phyloP scores from a whole-genome alignment of 2,797 vertebrate species.

The Sparidentex hasta region DNA sequence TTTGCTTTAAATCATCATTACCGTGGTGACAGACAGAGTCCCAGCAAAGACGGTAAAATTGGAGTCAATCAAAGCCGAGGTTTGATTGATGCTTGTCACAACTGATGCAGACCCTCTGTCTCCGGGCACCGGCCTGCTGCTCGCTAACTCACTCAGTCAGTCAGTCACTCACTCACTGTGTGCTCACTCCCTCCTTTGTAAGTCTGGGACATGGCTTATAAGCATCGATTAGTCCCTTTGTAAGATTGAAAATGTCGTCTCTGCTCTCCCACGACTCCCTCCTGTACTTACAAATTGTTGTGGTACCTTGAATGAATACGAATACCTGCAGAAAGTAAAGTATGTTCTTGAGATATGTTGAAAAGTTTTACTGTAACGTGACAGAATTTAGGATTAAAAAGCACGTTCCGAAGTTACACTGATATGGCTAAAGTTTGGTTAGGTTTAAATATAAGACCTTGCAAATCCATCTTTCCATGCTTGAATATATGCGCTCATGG shows the following conservation, averaged over 20 bases:
- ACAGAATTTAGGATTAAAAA: neutral
- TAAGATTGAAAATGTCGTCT: conserved; percentile 14
- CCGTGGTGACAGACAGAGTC: conserved; percentile 57
- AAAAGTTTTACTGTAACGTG: neutral
- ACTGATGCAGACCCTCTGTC: conserved; percentile 53
- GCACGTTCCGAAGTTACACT: neutral
- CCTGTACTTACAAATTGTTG: neutral
- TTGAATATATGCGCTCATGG: no score
- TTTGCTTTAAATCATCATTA: conserved; percentile 73
- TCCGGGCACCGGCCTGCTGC: conserved; percentile 35
- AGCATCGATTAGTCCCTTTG: conserved; percentile 51
- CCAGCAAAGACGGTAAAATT: conserved; percentile 41
- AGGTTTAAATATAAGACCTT: neutral
- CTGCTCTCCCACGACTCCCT: conserved; percentile 1
- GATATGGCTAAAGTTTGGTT: neutral
- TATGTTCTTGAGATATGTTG: neutral
- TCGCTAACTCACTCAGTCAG: conserved; percentile 4
- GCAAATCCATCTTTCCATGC: no score
- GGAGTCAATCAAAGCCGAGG: conserved; percentile 70
- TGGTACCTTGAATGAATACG: neutral
- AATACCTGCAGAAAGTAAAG: neutral
- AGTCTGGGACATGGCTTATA: conserved; percentile 43
- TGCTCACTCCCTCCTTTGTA: conserved; percentile 37
- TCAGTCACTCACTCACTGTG: conserved; percentile 21
- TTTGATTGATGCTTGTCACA: conserved; percentile 73